These are phyloP conservation scores for Patella caerulea DNA, from an alignment of 2,888 invertebrate species.

Conservation along the genomic window DNA sequence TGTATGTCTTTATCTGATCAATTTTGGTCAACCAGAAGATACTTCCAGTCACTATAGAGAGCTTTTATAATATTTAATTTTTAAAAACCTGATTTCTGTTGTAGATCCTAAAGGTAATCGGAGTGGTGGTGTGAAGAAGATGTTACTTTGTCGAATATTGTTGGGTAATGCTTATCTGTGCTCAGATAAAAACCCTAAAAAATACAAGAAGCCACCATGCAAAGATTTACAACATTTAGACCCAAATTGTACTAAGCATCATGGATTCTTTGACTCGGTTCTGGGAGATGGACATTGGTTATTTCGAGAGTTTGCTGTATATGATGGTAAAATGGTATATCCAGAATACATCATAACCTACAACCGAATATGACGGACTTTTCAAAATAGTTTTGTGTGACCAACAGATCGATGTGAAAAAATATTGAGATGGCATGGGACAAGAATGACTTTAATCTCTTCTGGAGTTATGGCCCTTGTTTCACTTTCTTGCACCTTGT, in stretches of 20 bases:
- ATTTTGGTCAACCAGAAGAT: no score
- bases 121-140: constrained; percentile 35
- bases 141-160: constrained; percentile 47
- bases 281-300: constrained; percentile 43
- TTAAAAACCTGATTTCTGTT: constrained; percentile 16
- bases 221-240: constrained; percentile 21
- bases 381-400: no score
- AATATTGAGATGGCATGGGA: no score
- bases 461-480: no score
- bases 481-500: no score
- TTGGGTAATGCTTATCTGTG: constrained; percentile 35
- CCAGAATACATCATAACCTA: constrained; percentile 57
- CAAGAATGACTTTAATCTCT: no score
- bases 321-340: constrained; percentile 45
- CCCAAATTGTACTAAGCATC: constrained; percentile 34
- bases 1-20: no score
- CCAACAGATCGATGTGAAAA: no score
- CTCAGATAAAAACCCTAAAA: constrained; percentile 32
- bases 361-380: constrained; percentile 31
- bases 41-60: background rate
- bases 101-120: constrained; percentile 39
- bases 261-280: constrained; percentile 43
- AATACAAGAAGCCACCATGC: constrained; percentile 45
- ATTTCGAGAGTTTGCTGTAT: constrained; percentile 55
- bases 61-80: background rate